Percentiles rank a stretch among this genome's conserved stretches.
Evolutionary conservation across 2,888 invertebrate species (phyloP).

Genomic region (Phrixothrix hirtus): DNA sequence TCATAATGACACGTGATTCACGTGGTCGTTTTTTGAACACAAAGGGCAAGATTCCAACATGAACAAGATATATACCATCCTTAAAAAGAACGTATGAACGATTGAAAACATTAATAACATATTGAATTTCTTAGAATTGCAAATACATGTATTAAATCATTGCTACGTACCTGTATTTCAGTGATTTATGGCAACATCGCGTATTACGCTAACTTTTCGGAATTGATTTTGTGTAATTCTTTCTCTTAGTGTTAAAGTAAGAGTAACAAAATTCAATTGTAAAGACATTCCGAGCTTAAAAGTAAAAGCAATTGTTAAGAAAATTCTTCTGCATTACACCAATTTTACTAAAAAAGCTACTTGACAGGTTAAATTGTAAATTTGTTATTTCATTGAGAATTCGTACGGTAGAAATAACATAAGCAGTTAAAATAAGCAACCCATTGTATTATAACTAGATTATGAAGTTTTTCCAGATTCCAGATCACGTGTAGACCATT

Average conservation of each 20-base stretch:
- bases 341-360: too few relatives aligned
- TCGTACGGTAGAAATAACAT: conserved; percentile 40
- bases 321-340: too few relatives aligned
- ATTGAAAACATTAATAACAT: conserved; percentile 4
- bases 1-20: conserved; percentile 6
- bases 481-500: conserved; percentile 57
- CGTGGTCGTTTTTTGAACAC: conserved; percentile 1
- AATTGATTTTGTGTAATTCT: too few relatives aligned
- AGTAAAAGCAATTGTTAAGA: too few relatives aligned
- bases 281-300: too few relatives aligned
- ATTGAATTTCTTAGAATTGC: conserved; percentile 16
- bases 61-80: too few relatives aligned
- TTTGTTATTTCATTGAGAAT: conserved; percentile 32
- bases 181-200: conserved; percentile 13
- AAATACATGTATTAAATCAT: conserved; percentile 17
- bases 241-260: too few relatives aligned
- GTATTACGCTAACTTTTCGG: too few relatives aligned
- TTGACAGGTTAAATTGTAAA: not conserved
- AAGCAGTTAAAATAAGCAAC: conserved; percentile 45
- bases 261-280: too few relatives aligned
- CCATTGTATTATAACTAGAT: conserved; percentile 54
- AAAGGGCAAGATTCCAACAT: conserved; percentile 6
- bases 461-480: conserved; percentile 51
- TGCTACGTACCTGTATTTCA: conserved; percentile 13
- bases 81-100: not conserved